Evolutionary conservation across 2,113 vertebrate genomes (phyloP).

Genomic region (Corythornis madagascariensis): DNA sequence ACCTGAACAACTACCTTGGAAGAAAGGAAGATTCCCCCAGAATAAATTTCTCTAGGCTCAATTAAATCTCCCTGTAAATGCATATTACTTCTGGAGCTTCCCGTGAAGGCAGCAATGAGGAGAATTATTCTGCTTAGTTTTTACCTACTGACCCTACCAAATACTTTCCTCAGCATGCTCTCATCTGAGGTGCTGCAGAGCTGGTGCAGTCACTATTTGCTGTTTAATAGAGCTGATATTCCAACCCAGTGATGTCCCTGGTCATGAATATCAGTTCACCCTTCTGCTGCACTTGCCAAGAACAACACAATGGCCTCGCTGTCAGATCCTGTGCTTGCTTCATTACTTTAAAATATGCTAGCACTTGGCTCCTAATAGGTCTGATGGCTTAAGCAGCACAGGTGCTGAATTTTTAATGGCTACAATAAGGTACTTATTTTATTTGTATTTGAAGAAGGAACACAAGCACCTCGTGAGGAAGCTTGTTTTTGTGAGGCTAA

Average conservation of each 20-base stretch:
- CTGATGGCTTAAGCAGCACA: slow-evolving; percentile 6
- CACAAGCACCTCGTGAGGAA: not conserved
- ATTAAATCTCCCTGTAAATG: not conserved
- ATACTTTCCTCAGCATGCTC: not conserved
- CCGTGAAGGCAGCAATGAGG: not conserved
- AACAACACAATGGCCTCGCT: not conserved
- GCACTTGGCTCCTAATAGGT: not conserved
- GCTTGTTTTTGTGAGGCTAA: not conserved
- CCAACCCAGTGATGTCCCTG: not conserved
- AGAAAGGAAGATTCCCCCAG: not conserved
- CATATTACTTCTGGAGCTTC: not conserved
- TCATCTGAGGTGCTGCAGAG: not conserved
- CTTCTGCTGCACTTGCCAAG: not conserved
- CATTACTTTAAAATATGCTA: slow-evolving; percentile 34
- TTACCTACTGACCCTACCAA: not conserved
- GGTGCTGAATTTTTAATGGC: slow-evolving; percentile 18
- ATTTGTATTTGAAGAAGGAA: not conserved
- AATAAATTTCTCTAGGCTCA: not conserved
- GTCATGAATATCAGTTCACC: slow-evolving; percentile 32
- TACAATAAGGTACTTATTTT: not conserved
- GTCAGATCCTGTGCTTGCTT: not conserved
- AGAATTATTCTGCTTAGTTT: slow-evolving; percentile 1
- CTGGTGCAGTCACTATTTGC: not conserved
- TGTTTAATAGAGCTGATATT: slow-evolving; percentile 23
- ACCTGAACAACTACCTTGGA: not conserved